Evolutionary conservation across 2,797 vertebrate genomes (phyloP), one percentile per base, ranked within the genome.

Genomic region (Tokudaia muenninki): DNA sequence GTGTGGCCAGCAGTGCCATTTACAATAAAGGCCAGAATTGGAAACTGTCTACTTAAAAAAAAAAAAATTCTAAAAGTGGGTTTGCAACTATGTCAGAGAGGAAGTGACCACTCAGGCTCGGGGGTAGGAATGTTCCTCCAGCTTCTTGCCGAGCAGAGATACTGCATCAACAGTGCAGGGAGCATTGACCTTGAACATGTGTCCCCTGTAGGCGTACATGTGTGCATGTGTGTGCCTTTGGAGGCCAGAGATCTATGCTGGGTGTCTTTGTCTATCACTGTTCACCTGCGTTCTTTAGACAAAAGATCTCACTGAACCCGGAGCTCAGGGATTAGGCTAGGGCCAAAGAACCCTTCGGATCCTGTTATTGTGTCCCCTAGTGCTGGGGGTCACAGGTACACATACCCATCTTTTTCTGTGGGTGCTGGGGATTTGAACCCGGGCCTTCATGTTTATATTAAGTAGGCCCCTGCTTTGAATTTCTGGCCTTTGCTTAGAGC

Each of bases 401-500:
- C 37, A 74, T 47, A 57, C 19, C 55, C 29, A 61, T 31, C 74
- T 6, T 78, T 47, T n/a, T 26, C 41, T 77, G n/a, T 63, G 55
- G 87, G 57, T 34, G 17, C 13, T 50, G 87, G 74, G 87, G 57
- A 78, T 78, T 63, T 78, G 41, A 90, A 90, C 74, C 61, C 1
- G 21, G 37, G 81, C 10, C 81, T 26, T 47, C 7, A 26, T 50
- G 57, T 41, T 78, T 77, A 9, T 77, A 14, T 77, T 47, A 7
- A 61, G 41, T 61, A 6, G 75, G 41, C 31, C 41, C 5, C 55
- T 74, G 24, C 59, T 86, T 93, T 52, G n/a, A 72, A 31, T 75
- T 70, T 96, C 70, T 89, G 57, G n/a, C 57, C 37, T 87, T 34
- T 17, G 34, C 77, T 97, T 34, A 70, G 44, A 90, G 52, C 44